phyloP scores from a whole-genome alignment of 2,113 vertebrate species.

The Rhinopomastus cyanomelas region DNA sequence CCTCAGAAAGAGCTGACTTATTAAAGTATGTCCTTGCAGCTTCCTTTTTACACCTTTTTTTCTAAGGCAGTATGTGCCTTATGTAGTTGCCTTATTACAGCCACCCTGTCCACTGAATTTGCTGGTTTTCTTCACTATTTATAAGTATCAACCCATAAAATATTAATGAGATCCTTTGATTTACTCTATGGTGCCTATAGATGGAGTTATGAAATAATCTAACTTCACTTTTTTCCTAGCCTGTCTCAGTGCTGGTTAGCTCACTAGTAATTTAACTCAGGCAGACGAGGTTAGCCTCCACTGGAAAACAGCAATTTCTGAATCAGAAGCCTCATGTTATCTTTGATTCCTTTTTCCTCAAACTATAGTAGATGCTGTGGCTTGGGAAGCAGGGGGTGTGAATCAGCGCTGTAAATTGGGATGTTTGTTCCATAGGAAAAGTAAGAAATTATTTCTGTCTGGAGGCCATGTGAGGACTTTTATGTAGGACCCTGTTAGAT shows the following conservation, averaged over 20 bases:
- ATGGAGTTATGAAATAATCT: background rate
- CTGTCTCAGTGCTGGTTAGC: conserved; percentile 13
- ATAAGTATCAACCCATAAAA: conserved; percentile 45
- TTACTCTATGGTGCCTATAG: conserved; percentile 18
- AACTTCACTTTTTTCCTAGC: conserved; percentile 14
- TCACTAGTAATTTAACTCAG: conserved; percentile 63
- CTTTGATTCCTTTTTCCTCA: conserved; percentile 35
- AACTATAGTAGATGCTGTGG: background rate
- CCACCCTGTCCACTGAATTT: background rate
- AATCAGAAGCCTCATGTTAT: background rate
- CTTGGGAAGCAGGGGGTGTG: background rate
- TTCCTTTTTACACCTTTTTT: conserved; percentile 1
- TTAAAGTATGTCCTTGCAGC: conserved; percentile 25
- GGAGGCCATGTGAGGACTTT: background rate
- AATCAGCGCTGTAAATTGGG: background rate
- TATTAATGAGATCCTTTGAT: conserved; percentile 66
- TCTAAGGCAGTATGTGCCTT: background rate
- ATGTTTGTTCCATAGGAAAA: background rate
- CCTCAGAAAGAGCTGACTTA: background rate
- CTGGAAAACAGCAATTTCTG: conserved; percentile 35
- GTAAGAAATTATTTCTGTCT: background rate
- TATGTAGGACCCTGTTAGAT: background rate
- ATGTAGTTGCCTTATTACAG: background rate
- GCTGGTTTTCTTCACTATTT: background rate
- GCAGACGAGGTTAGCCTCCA: conserved; percentile 31